Base-by-base conservation (phyloP, 1,140 invertebrate species). In the Zaprionus africanus region DNA sequence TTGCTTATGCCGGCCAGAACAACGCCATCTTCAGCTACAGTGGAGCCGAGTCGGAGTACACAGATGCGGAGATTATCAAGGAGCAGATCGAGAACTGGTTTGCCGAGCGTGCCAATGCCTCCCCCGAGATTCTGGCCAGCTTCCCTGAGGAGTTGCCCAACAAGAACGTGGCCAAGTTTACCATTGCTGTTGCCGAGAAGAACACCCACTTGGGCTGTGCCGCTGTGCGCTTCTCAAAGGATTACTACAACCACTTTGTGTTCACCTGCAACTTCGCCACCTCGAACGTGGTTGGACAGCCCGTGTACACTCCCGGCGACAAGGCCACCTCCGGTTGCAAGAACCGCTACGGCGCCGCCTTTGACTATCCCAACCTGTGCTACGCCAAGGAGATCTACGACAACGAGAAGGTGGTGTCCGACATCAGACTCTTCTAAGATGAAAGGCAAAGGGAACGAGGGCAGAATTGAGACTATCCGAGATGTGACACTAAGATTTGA, bases 81-180 rank as follows among this genome's bases (percentile, higher is more conserved):
- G 82, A 90, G 28, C 82, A 90, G 64, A 82, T 90, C 12, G 82
- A 90, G 31, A 82, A 85, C 12, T 90, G 86, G 86, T 90, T 90
- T 5, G 49, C 22, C 17, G 76, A 82, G n/a, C 70, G 79, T 13
- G 53, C 69, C 6, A 85, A 90, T 41, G 69, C 80, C 7, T 68
- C 76, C 0, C 76, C 79, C 13, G 77, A 85, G n/a, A 82, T 85
- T 11, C 22, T 90, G 11, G 60, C 74, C 51, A 88, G 53, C 34
- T 88, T 88, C 41, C 84, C 84, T 0, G 71, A 79, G 38, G 81
- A 88, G 5, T 59, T 88, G 72, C 57, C 71, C 54, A 78, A 70
- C 49, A 70, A 64, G 59, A 75, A 61, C 5, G 63, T 88, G 3
- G 84, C 78, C 81, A 75, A 88, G 63, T 88, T 57, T 58, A 85